Conservation (phyloP, 2,113 vertebrate species). For the Aramus guarauna region DNA sequence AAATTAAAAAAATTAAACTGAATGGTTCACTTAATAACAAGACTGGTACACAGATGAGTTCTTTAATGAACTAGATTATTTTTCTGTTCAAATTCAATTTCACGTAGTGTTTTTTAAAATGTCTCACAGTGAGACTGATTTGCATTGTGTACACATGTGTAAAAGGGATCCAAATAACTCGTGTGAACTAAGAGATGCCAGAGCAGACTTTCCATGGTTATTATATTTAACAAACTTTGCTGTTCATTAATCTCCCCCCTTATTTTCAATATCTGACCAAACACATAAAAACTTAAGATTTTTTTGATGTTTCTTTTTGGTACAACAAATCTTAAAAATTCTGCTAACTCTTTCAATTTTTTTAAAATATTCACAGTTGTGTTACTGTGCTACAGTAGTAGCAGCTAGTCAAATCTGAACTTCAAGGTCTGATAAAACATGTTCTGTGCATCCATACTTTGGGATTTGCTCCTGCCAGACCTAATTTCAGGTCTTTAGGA, state of each 20-base stretch:
- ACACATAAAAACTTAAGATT: not conserved
- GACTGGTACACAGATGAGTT: not conserved
- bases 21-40: constrained; percentile 10
- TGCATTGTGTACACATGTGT: not conserved
- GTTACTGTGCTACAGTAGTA: not conserved
- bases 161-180: not conserved
- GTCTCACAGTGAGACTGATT: not conserved
- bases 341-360: not conserved
- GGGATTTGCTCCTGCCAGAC: not conserved
- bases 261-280: not conserved
- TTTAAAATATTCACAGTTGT: not conserved
- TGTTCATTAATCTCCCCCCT: not conserved
- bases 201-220: not conserved
- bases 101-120: not conserved
- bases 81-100: not conserved
- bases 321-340: not conserved
- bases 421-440: not conserved
- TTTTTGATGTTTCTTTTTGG: rapidly evolving
- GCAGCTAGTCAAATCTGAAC: not conserved
- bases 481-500: not conserved
- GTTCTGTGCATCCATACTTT: not conserved
- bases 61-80: constrained; percentile 4
- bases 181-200: not conserved
- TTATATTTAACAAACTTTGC: not conserved
- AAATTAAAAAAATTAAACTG: constrained; percentile 12